A percentile compares a stretch with the other conserved stretches of the same genome.
Conservation (phyloP, 1,140 invertebrate species). For the Drosophila aff. region DNA sequence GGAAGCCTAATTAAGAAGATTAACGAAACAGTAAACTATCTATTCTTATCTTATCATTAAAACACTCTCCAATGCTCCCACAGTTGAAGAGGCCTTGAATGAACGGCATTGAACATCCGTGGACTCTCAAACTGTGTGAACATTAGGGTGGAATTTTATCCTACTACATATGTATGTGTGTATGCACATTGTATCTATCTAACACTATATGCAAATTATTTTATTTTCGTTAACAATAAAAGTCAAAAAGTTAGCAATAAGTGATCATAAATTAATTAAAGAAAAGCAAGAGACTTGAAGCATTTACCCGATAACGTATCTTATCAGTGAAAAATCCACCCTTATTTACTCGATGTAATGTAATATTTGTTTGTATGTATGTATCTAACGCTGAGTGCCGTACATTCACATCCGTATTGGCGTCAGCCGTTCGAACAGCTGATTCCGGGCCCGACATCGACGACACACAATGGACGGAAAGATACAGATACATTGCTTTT, state of each 20-base stretch:
- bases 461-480: neutral
- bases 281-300: no score
- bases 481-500: no score
- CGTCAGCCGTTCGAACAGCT: conserved; percentile 46
- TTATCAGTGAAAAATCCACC: conserved; percentile 11
- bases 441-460: conserved; percentile 10
- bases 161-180: no score
- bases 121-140: neutral
- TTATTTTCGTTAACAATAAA: neutral
- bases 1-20: neutral
- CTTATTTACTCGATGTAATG: conserved; percentile 19
- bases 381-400: neutral
- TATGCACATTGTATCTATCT: neutral
- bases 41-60: conserved; percentile 5
- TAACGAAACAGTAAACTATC: neutral
- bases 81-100: neutral
- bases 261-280: neutral
- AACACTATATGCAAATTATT: no score
- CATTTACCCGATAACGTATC: neutral
- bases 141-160: neutral
- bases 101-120: neutral
- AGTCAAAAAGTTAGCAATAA: neutral
- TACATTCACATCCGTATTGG: neutral
- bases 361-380: neutral
- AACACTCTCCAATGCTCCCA: neutral